Percentiles rank a stretch among this genome's conserved stretches.
phyloP scores from a whole-genome alignment of 2,888 invertebrate species.

The Phlogophora meticulosa region DNA sequence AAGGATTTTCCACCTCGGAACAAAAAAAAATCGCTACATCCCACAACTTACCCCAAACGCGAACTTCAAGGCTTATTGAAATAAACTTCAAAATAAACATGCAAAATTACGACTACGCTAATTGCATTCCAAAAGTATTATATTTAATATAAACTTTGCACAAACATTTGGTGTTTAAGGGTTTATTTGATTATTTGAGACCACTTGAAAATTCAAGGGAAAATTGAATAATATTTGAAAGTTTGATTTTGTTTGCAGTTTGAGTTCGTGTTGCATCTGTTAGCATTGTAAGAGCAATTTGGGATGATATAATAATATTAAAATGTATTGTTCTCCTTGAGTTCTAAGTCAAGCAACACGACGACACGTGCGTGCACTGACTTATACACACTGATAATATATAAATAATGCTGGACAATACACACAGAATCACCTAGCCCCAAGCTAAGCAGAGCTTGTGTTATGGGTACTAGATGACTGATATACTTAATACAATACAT shows the following conservation, averaged over 20 bases:
- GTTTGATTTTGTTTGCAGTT: constrained; percentile 21
- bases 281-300: not conserved
- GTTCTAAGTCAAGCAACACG: too few species aligned
- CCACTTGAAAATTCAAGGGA: constrained; percentile 37
- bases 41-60: not conserved
- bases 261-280: constrained; percentile 25
- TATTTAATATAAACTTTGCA: constrained; percentile 56
- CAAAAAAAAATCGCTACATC: constrained; percentile 37
- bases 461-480: too few species aligned
- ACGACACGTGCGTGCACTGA: too few species aligned
- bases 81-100: constrained; percentile 78
- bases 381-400: too few species aligned
- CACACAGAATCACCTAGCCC: too few species aligned
- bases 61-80: constrained; percentile 69
- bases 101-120: constrained; percentile 72
- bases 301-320: not conserved
- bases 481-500: too few species aligned
- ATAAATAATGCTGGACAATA: too few species aligned
- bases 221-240: constrained; percentile 36
- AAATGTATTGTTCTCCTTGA: too few species aligned
- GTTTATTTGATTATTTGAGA: constrained; percentile 44
- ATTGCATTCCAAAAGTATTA: constrained; percentile 73
- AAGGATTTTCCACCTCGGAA: too few species aligned
- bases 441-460: too few species aligned
- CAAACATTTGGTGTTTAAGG: constrained; percentile 25